Conservation (phyloP, 2,888 invertebrate species). For the Ecliptopera silaceata region DNA sequence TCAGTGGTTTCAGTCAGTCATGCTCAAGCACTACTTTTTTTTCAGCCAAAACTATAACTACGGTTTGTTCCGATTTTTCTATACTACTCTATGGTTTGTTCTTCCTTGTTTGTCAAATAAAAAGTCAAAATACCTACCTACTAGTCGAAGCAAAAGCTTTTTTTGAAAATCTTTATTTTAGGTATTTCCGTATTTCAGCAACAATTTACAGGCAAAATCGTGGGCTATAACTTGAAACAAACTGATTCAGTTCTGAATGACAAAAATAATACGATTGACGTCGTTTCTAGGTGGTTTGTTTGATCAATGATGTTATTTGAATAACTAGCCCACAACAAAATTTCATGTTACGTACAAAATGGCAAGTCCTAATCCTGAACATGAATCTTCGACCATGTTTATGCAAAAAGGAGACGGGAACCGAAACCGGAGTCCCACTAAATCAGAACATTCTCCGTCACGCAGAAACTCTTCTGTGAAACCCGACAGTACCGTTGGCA, state of each 20-base stretch:
- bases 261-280: not conserved
- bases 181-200: slow-evolving; percentile 7
- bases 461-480: slow-evolving; percentile 53
- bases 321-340: slow-evolving; percentile 32
- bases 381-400: slow-evolving; percentile 69
- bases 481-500: slow-evolving; percentile 24
- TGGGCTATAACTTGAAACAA: no score
- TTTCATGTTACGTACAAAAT: slow-evolving; percentile 45
- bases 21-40: no score
- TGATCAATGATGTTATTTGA: slow-evolving; percentile 50
- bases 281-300: slow-evolving; percentile 52
- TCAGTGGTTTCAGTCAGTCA: not conserved
- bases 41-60: not conserved
- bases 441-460: slow-evolving; percentile 47
- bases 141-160: not conserved
- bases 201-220: slow-evolving; percentile 6
- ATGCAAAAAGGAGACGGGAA: slow-evolving; percentile 59
- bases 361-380: slow-evolving; percentile 65
- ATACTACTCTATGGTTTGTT: no score
- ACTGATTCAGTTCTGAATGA: not conserved
- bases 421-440: slow-evolving; percentile 50
- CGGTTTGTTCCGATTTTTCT: not conserved
- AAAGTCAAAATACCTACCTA: slow-evolving; percentile 12
- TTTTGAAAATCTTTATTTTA: slow-evolving; percentile 14
- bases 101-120: not conserved